Evolutionary conservation across 2,888 invertebrate genomes (phyloP).

Genomic region (Cantharis nigra): DNA sequence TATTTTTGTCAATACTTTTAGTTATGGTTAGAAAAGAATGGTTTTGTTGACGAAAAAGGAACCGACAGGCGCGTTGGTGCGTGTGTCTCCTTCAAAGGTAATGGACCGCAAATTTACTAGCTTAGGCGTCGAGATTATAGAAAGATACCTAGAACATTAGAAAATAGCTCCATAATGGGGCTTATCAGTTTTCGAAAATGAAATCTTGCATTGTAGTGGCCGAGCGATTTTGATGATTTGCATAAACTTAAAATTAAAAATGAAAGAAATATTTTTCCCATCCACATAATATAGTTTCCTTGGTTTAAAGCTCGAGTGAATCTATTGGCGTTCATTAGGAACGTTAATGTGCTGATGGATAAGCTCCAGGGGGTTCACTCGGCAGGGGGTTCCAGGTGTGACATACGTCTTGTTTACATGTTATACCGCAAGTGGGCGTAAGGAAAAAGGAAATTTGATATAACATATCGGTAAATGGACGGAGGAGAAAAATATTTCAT

Average conservation of each 20-base stretch:
- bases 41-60: constrained; percentile 40
- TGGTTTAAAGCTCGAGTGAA: constrained; percentile 23
- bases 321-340: constrained; percentile 27
- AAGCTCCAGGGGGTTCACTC: constrained; percentile 26
- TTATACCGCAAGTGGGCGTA: constrained; percentile 24
- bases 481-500: background rate
- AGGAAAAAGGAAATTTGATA: constrained; percentile 18
- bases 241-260: background rate
- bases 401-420: constrained; percentile 29
- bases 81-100: constrained; percentile 48
- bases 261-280: constrained; percentile 23
- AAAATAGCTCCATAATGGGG: background rate
- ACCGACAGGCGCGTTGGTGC: constrained; percentile 54
- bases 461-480: background rate
- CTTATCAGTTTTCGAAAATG: background rate
- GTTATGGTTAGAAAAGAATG: background rate
- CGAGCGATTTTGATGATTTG: background rate
- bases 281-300: constrained; percentile 20
- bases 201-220: background rate
- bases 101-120: constrained; percentile 46
- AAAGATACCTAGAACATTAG: constrained; percentile 15
- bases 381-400: constrained; percentile 27
- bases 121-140: constrained; percentile 26
- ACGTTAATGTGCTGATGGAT: constrained; percentile 22
- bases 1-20: background rate